phyloP scores from a whole-genome alignment of 2,888 invertebrate genomes.

The Leuctra nigra region DNA sequence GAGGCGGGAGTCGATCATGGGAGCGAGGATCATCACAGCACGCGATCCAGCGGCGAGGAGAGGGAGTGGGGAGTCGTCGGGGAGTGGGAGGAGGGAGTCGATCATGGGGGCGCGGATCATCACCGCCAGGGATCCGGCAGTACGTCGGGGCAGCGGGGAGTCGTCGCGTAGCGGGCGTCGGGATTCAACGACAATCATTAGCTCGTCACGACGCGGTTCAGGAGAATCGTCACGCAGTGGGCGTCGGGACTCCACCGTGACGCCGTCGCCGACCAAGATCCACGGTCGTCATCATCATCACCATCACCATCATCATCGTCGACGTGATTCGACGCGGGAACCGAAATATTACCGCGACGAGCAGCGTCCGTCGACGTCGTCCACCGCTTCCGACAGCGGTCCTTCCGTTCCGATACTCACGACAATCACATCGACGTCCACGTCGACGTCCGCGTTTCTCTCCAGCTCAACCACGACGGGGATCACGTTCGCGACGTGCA shows the following conservation, averaged over 20 bases:
- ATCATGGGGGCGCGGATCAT: constrained; percentile 22
- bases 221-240: constrained; percentile 30
- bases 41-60: constrained; percentile 26
- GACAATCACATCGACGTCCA: constrained; percentile 36
- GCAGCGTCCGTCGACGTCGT: constrained; percentile 63
- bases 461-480: background rate
- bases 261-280: constrained; percentile 41
- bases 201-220: constrained; percentile 26
- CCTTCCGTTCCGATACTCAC: constrained; percentile 45
- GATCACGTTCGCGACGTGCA: constrained; percentile 10
- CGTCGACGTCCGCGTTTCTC: constrained; percentile 39
- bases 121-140: constrained; percentile 24
- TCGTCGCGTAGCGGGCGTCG: constrained; percentile 23
- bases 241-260: constrained; percentile 37
- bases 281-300: constrained; percentile 29
- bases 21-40: constrained; percentile 24
- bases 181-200: constrained; percentile 19
- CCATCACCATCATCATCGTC: constrained; percentile 45
- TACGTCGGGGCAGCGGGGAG: constrained; percentile 28
- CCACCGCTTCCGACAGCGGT: constrained; percentile 65
- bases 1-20: constrained; percentile 37
- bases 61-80: constrained; percentile 27
- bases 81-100: constrained; percentile 41
- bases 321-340: constrained; percentile 34
- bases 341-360: constrained; percentile 53